Conservation (phyloP, 2,888 invertebrate genomes). For the Hyalella azteca region DNA sequence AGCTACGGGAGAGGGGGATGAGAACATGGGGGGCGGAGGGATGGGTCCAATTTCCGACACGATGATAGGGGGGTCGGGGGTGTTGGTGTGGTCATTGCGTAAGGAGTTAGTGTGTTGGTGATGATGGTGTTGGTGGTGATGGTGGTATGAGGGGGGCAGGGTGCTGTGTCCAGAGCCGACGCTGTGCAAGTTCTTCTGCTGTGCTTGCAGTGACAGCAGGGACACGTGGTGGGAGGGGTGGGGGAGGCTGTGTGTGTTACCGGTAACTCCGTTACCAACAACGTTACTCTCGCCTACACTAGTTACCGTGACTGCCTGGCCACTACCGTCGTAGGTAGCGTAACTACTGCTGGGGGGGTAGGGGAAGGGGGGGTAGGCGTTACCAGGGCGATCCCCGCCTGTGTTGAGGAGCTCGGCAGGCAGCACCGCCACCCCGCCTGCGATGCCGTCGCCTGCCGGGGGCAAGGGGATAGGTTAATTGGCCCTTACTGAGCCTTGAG, state of each 20-base stretch:
- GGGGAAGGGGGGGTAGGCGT: slow-evolving; percentile 14
- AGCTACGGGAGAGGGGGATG: slow-evolving; percentile 65
- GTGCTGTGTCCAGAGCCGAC: slow-evolving; percentile 1
- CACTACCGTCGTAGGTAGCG: background rate
- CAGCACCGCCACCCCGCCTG: slow-evolving; percentile 39
- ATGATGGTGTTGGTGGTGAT: slow-evolving; percentile 50
- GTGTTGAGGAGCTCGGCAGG: slow-evolving; percentile 41
- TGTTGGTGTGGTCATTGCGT: slow-evolving; percentile 65
- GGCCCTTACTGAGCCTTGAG: too few relatives aligned
- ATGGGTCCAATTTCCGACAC: slow-evolving; percentile 91
- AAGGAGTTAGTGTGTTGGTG: slow-evolving; percentile 40
- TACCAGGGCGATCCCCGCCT: background rate
- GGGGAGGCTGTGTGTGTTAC: background rate
- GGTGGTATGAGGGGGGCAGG: slow-evolving; percentile 45
- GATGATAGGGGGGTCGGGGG: slow-evolving; percentile 90
- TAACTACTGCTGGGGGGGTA: slow-evolving; percentile 1
- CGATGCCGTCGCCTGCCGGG: slow-evolving; percentile 30
- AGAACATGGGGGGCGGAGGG: slow-evolving; percentile 94
- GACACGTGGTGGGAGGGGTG: slow-evolving; percentile 34
- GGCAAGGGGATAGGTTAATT: background rate
- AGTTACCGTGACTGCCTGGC: slow-evolving; percentile 8
- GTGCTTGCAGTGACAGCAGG: background rate
- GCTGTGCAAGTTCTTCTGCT: slow-evolving; percentile 24
- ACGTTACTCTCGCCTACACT: background rate
- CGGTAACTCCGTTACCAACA: background rate